Base-by-base conservation (phyloP, 2,113 vertebrate genomes). In the Heliornis fulica region DNA sequence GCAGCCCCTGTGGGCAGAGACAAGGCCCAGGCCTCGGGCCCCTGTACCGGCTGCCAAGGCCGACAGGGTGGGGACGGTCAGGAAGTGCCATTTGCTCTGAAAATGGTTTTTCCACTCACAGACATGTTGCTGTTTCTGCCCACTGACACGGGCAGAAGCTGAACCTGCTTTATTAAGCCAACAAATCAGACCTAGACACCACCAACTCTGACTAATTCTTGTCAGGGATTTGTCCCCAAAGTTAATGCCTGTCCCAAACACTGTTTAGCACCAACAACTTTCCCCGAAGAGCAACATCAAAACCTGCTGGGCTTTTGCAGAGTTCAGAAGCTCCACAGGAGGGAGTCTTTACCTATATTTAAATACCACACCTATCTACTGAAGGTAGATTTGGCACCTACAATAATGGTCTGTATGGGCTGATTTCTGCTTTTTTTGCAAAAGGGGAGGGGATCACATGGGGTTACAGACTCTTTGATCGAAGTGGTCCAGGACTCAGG, bases 261-360 rank as follows among this genome's bases (percentile, higher is more conserved):
- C 19, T 34, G 25, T 74, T 77, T 46, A 60, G 15, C 46, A 51
- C 11, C 56, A 64, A 53, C 36, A 41, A 12, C 26, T 83, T 91
- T 15, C 36, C 57, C 12, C 38, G n/a, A 18, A 46, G 53, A 87
- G 40, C 63, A n/a, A 23, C 54, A 51, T 83, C 65, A 69, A 45
- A 57, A 72, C 61, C 46, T 53, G 28, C 20, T 13, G 61, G 22
- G 21, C 36, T 66, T 93, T 88, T 92, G 93, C 85, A 94, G 77
- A 86, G 56, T 84, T 76, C 34, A 25, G 34, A 46, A 78, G 36
- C 40, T 96, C 95, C 97, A 97, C 91, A 96, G 93, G 94, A 97
- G 94, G 93, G 91, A 95, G 95, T 90, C 87, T 95, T 96, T 87
- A 96, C 90, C 69, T 83, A 15, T 60, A 34, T 46, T 91, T 94